Conservation (phyloP, 2,888 invertebrate genomes). For the Opisthograptis luteolata region DNA sequence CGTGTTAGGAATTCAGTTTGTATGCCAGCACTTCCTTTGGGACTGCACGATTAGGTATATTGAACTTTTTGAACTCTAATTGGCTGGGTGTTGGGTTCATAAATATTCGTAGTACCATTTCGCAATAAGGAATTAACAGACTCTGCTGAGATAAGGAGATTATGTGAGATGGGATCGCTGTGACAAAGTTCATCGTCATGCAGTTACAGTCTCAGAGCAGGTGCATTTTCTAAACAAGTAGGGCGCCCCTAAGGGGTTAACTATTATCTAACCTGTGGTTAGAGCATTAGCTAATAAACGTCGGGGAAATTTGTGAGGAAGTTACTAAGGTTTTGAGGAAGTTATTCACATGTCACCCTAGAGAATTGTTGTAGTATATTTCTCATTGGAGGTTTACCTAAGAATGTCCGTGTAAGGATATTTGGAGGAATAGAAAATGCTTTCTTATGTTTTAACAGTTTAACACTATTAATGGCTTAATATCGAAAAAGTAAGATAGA, state of each 20-base stretch:
- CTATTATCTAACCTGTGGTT: not conserved
- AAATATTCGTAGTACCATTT: slow-evolving; percentile 7
- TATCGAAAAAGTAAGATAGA: too few relatives aligned
- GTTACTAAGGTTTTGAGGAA: not conserved
- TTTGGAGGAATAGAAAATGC: too few relatives aligned
- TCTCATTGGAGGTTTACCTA: not conserved
- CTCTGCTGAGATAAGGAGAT: not conserved
- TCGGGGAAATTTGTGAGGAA: not conserved
- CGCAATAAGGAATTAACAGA: not conserved
- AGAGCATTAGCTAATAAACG: not conserved
- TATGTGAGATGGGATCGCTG: not conserved
- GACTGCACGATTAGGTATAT: slow-evolving; percentile 50
- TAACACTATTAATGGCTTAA: too few relatives aligned
- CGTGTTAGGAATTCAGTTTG: slow-evolving; percentile 67
- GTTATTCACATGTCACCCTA: not conserved
- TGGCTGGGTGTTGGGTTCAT: slow-evolving; percentile 16
- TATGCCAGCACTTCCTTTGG: slow-evolving; percentile 65
- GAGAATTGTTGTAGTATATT: not conserved
- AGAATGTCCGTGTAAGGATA: too few relatives aligned
- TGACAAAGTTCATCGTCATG: slow-evolving; percentile 2
- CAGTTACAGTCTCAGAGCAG: not conserved
- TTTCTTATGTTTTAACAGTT: too few relatives aligned
- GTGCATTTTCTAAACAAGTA: slow-evolving; percentile 1
- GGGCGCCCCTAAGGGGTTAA: too few relatives aligned
- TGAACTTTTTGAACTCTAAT: slow-evolving; percentile 43